Evolutionary conservation across 2,888 invertebrate genomes (phyloP), one percentile per base, ranked within the genome.

Genomic region (Amphimallon solstitiale): DNA sequence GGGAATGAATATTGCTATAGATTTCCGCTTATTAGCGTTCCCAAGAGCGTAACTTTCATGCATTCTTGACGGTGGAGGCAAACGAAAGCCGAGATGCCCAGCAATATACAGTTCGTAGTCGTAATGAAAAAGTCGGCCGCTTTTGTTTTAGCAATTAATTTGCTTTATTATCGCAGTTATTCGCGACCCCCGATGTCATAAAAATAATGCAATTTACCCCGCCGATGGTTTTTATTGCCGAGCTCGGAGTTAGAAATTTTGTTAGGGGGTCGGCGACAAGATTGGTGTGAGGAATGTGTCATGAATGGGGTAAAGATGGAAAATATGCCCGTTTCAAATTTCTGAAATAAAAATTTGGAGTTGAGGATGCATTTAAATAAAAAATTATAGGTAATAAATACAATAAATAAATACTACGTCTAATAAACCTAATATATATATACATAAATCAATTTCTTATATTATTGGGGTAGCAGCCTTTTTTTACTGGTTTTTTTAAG

Each of bases 111-210:
- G 35, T 56, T 19, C 12, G 38, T 51, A 40, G 35, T 64, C 21
- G 66, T 54, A 68, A 68, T 68, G 66, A 68, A 68, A 68, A 63
- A 66, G 56, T 63, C 52, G 38, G 64, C 54, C 40, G 63, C 65
- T 54, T 65, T 69, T 63, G 60, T 65, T 67, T 63, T 61, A 40
- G 60, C 67, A 65, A 69, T 67, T 69, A 67, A 66, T 69, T 65
- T 51, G 65, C 59, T 68, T 70, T 66, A 68, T 68, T 67, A 66
- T 63, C 70, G 54, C 48, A 52, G 66, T 64, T 67, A 66, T 66
- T 68, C 60, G 49, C 54, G 49, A 17, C 40, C 40, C 61, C 54
- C 37, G 60, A 52, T 56, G 54, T 68, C 63, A 69, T 69, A 67
- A 69, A 66, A 69, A 62, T 65, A 69, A 67, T 54, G 65, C 60